Evolutionary conservation across 92 coral and sea anemone genomes (phyloP), one percentile per base, ranked within the genome.

Genomic region (Actinernus sp.): DNA sequence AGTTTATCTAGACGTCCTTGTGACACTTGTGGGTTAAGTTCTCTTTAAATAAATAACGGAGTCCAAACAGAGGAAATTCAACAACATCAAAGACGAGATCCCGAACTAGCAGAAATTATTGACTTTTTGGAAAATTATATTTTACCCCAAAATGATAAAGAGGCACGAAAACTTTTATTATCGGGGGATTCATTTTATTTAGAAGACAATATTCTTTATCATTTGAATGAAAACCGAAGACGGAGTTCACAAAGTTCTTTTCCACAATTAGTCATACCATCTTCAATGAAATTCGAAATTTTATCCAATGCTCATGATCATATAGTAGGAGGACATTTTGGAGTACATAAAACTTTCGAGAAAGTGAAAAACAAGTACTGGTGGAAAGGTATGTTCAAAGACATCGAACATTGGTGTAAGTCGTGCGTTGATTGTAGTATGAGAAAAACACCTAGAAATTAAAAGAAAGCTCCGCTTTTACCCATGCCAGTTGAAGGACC

Each of bases 301-400:
- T 29, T 58, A 12, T 40, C 69, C 14, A 58, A 71, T 21, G 37
- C 55, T 2, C 80, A 59, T 38, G 65, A 81, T 32, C 71, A 74
- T 21, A 26, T 73, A 2, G 34, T 73, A n/a, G 86, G 86, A 9
- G 82, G 43, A 0, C 82, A 80, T 37, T 61, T 80, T 23, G 75
- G 75, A 3, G 16, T 63, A 19, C 87, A 80, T 18, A 80, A 80
- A 48, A 80, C 83, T 11, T 60, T 50, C 29, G 31, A 79, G 26
- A 79, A 79, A 26, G 31, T 79, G n/a, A 41, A 65, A 11, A 39
- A 10, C 31, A 51, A 65, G 30, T 81, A 81, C 29, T 81, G 49
- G 34, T 81, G 76, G 83, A 21, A 51, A 17, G 82, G 82, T 1
- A 81, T 81, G 82, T 80, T 52, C n/a, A 60, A 72, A 24, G 81